These are phyloP conservation scores for Noctuana brunneofusca DNA, from an alignment of 2,888 invertebrate species.

Conservation along the genomic window DNA sequence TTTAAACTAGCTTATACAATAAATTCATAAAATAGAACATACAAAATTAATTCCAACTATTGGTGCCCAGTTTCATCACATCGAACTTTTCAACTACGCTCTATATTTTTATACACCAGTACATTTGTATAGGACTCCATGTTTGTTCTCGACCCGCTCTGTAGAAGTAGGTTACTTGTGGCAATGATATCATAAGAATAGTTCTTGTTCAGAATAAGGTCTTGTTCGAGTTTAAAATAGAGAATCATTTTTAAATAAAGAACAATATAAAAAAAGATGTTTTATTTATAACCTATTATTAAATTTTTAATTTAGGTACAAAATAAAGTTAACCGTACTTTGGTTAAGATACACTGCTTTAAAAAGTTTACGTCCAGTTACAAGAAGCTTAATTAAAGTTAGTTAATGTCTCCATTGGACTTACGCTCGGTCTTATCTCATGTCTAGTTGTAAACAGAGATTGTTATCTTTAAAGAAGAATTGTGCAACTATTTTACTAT, in stretches of 20 bases:
- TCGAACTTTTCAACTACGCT: slow-evolving; percentile 17
- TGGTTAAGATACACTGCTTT: no score
- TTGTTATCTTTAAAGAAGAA: no score
- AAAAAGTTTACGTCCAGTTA: no score
- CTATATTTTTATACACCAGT: slow-evolving; percentile 21
- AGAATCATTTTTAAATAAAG: background rate
- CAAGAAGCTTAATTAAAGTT: no score
- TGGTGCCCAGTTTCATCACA: slow-evolving; percentile 6
- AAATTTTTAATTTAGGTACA: no score
- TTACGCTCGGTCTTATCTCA: no score
- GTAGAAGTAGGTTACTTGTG: slow-evolving; percentile 31
- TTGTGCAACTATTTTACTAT: no score
- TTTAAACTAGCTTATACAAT: background rate
- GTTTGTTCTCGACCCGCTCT: slow-evolving; percentile 27
- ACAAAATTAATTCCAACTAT: background rate
- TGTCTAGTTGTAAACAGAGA: no score
- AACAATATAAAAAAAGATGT: background rate
- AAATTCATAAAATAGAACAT: no score
- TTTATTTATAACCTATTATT: no score
- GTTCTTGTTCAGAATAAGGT: slow-evolving; percentile 20
- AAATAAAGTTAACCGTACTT: no score
- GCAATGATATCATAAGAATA: slow-evolving; percentile 14
- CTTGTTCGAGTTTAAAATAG: background rate
- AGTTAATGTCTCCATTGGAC: no score
- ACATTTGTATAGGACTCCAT: slow-evolving; percentile 22